Evolutionary conservation across 2,113 vertebrate genomes (phyloP), one percentile per base, ranked within the genome.

Genomic region (Leptocoma aspasia): DNA sequence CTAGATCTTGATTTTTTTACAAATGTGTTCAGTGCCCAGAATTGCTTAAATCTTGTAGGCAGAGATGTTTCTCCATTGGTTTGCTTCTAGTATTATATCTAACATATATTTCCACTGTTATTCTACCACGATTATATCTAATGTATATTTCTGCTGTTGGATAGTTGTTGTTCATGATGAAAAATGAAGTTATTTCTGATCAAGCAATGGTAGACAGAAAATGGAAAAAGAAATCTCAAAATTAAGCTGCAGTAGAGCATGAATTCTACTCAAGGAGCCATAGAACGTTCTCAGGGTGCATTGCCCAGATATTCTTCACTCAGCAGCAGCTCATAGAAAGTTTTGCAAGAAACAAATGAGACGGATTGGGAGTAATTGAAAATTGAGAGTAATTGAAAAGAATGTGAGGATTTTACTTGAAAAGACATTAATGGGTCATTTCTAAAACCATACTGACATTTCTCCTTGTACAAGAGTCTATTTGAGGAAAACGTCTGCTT

Each of bases 371-470:
- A 93, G 49, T 75, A 92, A 89, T 61, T 86, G 76, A 83, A 93
- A 95, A 82, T n/a, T n/a, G n/a, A n/a, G n/a, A 6, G 37, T 75
- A 92, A 89, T 61, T 86, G 76, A 83, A 93, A 95, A 82, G 72
- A 96, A 92, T 71, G 88, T 30, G 68, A 83, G 64, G 88, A 87
- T 93, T 96, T 90, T 84, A 90, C 92, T 93, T 93, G 90, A 91
- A 93, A 89, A 88, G 68, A 68, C 86, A 75, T 93, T 95, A 92
- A 86, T 71, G 57, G 73, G 53, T 60, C 72, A 28, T 84, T 96
- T 89, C 94, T 95, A 71, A 94, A 96, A 91, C 72, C 56, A 33
- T 79, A 31, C 65, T 86, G 76, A 92, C 93, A 65, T 93, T 89
- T 93, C 41, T 65, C 69, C 69, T 82, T 94, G 88, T 78, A 88